A percentile compares a stretch with the other conserved stretches of the same genome.
Evolutionary conservation across 1,140 invertebrate genomes (phyloP).

Genomic region (Battus philenor): DNA sequence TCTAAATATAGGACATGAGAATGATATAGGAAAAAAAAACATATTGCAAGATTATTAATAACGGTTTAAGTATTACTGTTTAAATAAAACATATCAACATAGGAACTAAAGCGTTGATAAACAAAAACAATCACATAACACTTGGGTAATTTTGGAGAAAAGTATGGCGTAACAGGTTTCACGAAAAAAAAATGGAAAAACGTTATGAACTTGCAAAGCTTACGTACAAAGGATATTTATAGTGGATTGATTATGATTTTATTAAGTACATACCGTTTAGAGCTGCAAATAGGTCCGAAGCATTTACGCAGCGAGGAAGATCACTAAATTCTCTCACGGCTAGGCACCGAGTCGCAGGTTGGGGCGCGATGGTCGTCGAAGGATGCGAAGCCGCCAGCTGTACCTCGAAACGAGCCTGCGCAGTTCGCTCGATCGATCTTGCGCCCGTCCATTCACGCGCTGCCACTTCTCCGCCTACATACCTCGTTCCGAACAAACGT

Average conservation of each 20-base stretch:
- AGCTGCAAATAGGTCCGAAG: conserved; percentile 38
- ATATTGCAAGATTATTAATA: background rate
- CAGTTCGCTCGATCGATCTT: conserved; percentile 68
- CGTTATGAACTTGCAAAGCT: background rate
- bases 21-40: background rate
- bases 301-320: conserved; percentile 44
- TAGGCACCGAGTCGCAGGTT: conserved; percentile 40
- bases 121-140: conserved; percentile 38
- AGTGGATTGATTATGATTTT: background rate
- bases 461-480: conserved; percentile 62
- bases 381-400: conserved; percentile 52
- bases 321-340: conserved; percentile 42
- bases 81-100: background rate
- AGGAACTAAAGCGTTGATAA: conserved; percentile 23
- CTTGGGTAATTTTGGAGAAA: conserved; percentile 31
- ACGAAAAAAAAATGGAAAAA: conserved; percentile 3
- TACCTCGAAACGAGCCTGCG: conserved; percentile 48
- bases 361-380: conserved; percentile 32
- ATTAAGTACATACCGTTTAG: conserved; percentile 58
- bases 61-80: conserved; percentile 1
- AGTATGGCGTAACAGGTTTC: conserved; percentile 47
- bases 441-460: conserved; percentile 53
- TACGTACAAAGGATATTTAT: background rate
- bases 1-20: too few relatives aligned
- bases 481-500: conserved; percentile 46